A percentile compares a stretch with the other conserved stretches of the same genome.
These are phyloP conservation scores for Selene dorsalis DNA, from an alignment of 2,797 vertebrate species.

Conservation along the genomic window DNA sequence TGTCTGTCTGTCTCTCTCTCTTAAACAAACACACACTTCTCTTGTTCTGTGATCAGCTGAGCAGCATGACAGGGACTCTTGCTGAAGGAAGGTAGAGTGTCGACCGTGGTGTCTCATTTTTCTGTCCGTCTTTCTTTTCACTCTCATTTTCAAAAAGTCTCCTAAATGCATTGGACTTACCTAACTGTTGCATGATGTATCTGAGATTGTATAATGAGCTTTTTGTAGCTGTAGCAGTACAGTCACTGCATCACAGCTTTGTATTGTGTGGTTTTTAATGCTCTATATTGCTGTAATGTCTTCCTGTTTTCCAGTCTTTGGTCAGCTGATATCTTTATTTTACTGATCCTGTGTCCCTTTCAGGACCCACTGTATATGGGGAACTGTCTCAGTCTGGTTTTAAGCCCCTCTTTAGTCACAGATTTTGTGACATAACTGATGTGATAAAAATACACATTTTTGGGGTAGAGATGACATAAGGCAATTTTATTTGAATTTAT, in stretches of 20 bases:
- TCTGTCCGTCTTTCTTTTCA: slow-evolving; percentile 40
- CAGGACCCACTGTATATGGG: neutral
- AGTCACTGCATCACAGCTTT: neutral
- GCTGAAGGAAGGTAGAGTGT: slow-evolving; percentile 71
- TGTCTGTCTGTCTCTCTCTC: neutral
- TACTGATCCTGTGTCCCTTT: slow-evolving; percentile 12
- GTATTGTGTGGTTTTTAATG: neutral
- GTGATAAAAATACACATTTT: neutral
- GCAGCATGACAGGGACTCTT: slow-evolving; percentile 62
- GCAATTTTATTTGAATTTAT: slow-evolving; percentile 26
- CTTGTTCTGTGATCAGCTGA: slow-evolving; percentile 73
- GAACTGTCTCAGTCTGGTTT: slow-evolving; percentile 27
- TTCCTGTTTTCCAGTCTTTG: neutral
- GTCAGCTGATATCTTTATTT: neutral
- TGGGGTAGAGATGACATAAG: neutral
- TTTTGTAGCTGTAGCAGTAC: slow-evolving; percentile 4
- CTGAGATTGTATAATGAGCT: neutral
- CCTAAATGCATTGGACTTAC: neutral
- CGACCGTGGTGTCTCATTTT: slow-evolving; percentile 33
- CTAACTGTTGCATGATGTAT: slow-evolving; percentile 20
- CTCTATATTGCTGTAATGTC: neutral
- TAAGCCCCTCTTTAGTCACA: neutral
- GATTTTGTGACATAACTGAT: slow-evolving; percentile 16
- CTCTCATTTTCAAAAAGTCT: slow-evolving; percentile 30
- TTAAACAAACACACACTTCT: slow-evolving; percentile 54